Evolutionary conservation across 2,888 invertebrate species (phyloP).

Genomic region (Aproaerema taeniolella): DNA sequence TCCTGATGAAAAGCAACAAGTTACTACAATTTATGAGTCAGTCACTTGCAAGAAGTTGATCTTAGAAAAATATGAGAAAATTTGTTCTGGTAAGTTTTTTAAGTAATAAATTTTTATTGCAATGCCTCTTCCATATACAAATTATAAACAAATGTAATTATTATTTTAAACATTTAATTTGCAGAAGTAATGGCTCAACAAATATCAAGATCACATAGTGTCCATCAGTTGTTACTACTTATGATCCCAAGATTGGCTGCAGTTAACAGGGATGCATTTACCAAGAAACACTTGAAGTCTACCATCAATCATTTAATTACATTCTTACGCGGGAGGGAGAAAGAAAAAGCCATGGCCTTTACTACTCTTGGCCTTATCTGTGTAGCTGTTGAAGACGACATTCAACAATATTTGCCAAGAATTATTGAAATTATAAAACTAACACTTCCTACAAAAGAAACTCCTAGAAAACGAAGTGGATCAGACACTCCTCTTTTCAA

Average conservation of each 20-base stretch:
- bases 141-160: no score
- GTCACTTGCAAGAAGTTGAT: conserved; percentile 90
- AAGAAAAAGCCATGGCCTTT: conserved; percentile 92
- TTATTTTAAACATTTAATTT: conserved; percentile 26
- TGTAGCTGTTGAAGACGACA: conserved; percentile 90
- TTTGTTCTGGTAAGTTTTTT: conserved; percentile 78
- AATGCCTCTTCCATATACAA: no score
- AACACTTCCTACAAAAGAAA: conserved; percentile 86
- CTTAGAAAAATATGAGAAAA: conserved; percentile 88
- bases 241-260: conserved; percentile 95
- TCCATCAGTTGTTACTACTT: conserved; percentile 91
- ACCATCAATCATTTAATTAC: conserved; percentile 88
- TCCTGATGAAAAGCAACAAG: conserved; percentile 50
- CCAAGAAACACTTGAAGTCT: conserved; percentile 83
- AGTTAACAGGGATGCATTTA: conserved; percentile 90
- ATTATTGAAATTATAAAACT: conserved; percentile 90
- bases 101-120: not conserved
- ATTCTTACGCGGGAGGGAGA: conserved; percentile 87
- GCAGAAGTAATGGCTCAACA: conserved; percentile 89
- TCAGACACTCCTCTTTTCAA: conserved; percentile 94
- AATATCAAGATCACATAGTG: conserved; percentile 84
- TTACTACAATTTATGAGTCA: conserved; percentile 82
- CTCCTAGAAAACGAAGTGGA: conserved; percentile 83
- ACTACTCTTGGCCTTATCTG: conserved; percentile 95
- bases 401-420: conserved; percentile 85